phyloP scores from a whole-genome alignment of 2,888 invertebrate species.

The Mythimna albipuncta region DNA sequence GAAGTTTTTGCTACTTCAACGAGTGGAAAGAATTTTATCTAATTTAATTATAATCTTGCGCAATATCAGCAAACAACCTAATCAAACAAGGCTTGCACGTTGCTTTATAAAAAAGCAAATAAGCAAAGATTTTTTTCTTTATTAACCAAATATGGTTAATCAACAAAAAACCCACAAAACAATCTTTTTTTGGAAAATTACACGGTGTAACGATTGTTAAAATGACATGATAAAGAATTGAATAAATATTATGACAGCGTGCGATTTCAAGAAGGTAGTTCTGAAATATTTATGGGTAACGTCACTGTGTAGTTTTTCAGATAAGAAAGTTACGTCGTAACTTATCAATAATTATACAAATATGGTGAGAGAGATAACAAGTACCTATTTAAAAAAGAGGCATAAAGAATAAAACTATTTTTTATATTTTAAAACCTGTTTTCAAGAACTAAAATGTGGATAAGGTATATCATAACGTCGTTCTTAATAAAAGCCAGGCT shows the following conservation, averaged over 20 bases:
- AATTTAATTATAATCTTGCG: conserved; percentile 8
- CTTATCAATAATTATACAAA: conserved; percentile 1
- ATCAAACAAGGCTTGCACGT: conserved; percentile 36
- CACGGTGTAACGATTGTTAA: conserved; percentile 23
- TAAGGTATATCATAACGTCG: no score
- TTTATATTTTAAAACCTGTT: neutral
- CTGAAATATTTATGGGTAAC: conserved; percentile 41
- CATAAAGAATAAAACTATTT: neutral
- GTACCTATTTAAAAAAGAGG: neutral
- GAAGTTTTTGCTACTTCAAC: neutral
- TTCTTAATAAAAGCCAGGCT: neutral
- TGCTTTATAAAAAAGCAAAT: conserved; percentile 29
- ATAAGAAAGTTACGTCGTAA: conserved; percentile 31
- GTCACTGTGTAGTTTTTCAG: conserved; percentile 10
- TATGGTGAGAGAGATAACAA: neutral
- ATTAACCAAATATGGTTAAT: conserved; percentile 27
- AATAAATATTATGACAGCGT: conserved; percentile 62
- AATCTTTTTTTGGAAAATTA: conserved; percentile 32
- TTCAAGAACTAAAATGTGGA: neutral
- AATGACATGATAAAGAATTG: conserved; percentile 15
- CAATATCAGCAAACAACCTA: conserved; percentile 17
- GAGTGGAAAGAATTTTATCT: conserved; percentile 18
- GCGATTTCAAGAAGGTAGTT: conserved; percentile 41
- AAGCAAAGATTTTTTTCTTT: conserved; percentile 12
- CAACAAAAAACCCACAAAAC: conserved; percentile 21